Conservation (phyloP, 2,797 vertebrate species). For the Pyrocephalus nanus region DNA sequence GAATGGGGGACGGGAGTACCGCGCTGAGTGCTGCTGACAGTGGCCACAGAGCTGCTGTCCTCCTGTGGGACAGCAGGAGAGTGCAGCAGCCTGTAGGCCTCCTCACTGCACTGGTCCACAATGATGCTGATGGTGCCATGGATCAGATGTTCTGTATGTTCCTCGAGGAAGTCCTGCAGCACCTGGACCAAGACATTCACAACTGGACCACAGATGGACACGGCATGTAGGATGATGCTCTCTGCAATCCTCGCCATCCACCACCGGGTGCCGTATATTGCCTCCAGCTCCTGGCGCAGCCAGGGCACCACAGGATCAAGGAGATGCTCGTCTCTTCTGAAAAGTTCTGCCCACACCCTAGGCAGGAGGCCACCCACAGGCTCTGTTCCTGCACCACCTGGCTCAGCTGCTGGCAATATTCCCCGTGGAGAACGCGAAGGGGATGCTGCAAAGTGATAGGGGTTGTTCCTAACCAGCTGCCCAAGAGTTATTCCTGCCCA, state of each 20-base stretch:
- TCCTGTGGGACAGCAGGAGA: neutral
- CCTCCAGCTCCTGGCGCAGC: neutral
- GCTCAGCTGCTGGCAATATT: neutral
- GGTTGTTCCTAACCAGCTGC: neutral
- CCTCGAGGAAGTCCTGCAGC: neutral
- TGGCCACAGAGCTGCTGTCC: neutral
- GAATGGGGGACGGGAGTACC: neutral
- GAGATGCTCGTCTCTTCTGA: neutral
- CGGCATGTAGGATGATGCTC: neutral
- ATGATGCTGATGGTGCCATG: neutral
- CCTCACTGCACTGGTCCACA: neutral
- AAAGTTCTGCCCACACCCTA: neutral
- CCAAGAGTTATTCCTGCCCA: neutral
- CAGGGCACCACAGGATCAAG: neutral
- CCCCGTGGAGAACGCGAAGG: neutral
- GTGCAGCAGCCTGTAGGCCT: neutral
- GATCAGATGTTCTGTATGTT: neutral
- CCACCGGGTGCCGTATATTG: neutral
- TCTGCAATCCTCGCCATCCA: neutral
- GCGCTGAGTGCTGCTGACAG: neutral
- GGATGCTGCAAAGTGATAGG: neutral
- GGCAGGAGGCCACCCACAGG: neutral
- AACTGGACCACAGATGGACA: neutral
- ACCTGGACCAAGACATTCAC: neutral
- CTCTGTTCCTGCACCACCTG: neutral